These are phyloP conservation scores for Bathybates hornii DNA, from an alignment of 2,113 vertebrate species.

Conservation along the genomic window DNA sequence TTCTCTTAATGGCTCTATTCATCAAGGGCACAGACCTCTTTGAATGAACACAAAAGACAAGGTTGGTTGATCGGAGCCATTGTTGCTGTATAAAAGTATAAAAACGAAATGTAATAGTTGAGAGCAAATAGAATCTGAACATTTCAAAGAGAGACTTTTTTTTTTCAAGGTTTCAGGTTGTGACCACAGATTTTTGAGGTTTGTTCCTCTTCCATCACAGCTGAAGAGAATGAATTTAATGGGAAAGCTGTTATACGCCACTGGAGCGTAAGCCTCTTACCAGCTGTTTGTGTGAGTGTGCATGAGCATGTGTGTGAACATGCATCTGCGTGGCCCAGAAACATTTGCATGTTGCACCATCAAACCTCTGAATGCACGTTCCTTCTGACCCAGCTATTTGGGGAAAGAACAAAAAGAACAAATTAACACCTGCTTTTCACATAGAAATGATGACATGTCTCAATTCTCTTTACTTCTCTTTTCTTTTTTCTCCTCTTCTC, in stretches of 20 bases:
- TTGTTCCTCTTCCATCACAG: not conserved
- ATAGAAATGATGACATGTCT: not conserved
- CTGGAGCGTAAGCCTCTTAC: conserved; percentile 45
- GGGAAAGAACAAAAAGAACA: not conserved
- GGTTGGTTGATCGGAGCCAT: not conserved
- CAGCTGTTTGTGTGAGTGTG: conserved; percentile 22
- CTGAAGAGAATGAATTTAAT: conserved; percentile 41
- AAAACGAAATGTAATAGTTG: not conserved
- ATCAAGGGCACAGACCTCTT: conserved; percentile 6
- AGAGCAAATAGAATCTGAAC: not conserved
- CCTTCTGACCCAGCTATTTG: conserved; percentile 4
- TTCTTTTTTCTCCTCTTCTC: not conserved
- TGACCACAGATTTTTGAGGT: not conserved
- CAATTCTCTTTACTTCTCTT: not conserved
- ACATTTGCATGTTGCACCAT: conserved; percentile 16
- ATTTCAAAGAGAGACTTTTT: not conserved
- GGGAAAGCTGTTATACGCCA: conserved; percentile 23
- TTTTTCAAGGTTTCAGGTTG: not conserved
- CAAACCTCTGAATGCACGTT: not conserved
- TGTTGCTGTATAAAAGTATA: not conserved
- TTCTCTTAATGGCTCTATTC: conserved; percentile 7
- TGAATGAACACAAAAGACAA: conserved; percentile 2
- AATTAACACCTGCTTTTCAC: not conserved
- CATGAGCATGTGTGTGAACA: not conserved
- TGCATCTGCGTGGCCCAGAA: conserved; percentile 14